phyloP scores from a whole-genome alignment of 2,113 vertebrate genomes.

The Cephalopterus ornatus region DNA sequence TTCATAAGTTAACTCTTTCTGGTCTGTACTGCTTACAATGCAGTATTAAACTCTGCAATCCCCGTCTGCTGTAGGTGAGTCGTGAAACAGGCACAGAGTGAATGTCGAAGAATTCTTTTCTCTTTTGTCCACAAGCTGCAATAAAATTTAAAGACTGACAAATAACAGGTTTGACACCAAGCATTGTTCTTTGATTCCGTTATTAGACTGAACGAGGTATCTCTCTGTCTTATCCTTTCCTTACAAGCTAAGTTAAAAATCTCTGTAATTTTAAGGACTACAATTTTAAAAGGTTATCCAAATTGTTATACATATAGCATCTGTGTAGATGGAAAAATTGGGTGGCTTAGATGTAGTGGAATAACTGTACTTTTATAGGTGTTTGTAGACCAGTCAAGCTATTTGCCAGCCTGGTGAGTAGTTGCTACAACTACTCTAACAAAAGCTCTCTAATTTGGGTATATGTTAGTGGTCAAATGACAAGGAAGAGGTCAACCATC shows the following conservation, averaged over 20 bases:
- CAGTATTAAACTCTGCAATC: not conserved
- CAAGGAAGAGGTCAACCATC: not conserved
- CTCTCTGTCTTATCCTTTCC: not conserved
- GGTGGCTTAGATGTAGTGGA: not conserved
- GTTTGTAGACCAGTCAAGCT: not conserved
- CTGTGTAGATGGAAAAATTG: not conserved
- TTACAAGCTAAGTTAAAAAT: not conserved
- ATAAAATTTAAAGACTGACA: conserved; percentile 26
- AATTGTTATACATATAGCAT: not conserved
- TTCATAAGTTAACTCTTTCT: conserved; percentile 35
- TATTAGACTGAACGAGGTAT: not conserved
- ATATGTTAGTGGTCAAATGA: not conserved
- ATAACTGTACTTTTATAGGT: not conserved
- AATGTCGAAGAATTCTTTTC: not conserved
- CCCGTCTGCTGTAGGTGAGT: not conserved
- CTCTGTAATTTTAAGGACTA: not conserved
- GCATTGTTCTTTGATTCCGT: not conserved
- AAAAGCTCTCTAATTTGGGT: not conserved
- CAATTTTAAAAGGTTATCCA: not conserved
- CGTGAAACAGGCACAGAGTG: not conserved
- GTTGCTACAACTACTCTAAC: not conserved
- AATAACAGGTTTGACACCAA: conserved; percentile 1
- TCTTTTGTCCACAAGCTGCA: not conserved
- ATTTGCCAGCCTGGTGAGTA: not conserved
- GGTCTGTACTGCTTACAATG: not conserved